A percentile compares a stretch with the other conserved stretches of the same genome.
These are phyloP conservation scores for Poecilia gillii DNA, from an alignment of 2,797 vertebrate species.

Conservation along the genomic window DNA sequence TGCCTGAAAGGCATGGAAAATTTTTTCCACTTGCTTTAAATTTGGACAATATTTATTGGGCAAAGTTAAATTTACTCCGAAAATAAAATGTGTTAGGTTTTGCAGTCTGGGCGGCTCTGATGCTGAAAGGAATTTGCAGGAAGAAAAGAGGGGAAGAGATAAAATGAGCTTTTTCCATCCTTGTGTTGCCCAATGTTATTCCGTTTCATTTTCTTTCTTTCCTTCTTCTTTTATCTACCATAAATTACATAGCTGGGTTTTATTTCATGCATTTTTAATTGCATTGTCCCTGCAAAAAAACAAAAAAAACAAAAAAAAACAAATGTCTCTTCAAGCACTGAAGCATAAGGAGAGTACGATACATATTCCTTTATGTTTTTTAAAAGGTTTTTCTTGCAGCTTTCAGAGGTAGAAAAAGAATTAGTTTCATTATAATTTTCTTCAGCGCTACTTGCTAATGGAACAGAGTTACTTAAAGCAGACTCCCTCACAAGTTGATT, in stretches of 20 bases:
- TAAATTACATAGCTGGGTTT: neutral
- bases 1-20: neutral
- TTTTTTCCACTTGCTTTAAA: neutral
- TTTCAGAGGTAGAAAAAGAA: neutral
- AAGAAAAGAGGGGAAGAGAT: neutral
- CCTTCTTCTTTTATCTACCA: neutral
- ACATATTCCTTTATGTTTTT: neutral
- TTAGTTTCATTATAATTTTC: neutral
- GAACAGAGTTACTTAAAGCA: neutral
- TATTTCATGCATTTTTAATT: neutral
- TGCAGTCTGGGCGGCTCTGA: neutral
- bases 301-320: too few relatives aligned
- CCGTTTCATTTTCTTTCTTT: neutral
- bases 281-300: too few relatives aligned
- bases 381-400: neutral
- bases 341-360: neutral
- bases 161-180: neutral
- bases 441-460: neutral
- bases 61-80: neutral
- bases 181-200: neutral
- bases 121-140: neutral
- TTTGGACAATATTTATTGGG: constrained; percentile 2
- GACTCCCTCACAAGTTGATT: constrained; percentile 3
- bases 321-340: neutral
- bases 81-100: neutral